phyloP scores from a whole-genome alignment of 2,113 vertebrate genomes.

The Melanocharis versteri region DNA sequence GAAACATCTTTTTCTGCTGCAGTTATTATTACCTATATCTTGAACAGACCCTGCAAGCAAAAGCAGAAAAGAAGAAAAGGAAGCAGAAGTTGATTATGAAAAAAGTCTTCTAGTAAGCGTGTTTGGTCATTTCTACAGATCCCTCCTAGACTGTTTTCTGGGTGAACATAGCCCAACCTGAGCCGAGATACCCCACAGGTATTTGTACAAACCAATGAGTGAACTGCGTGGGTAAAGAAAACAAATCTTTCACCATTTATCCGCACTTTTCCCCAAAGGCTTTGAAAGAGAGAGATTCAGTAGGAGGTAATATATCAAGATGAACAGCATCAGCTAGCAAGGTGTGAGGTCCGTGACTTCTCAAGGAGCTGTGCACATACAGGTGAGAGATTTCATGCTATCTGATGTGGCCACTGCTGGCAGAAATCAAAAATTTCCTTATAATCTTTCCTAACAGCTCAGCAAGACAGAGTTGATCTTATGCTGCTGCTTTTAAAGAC shows the following conservation, averaged over 20 bases:
- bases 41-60: background rate
- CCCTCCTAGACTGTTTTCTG: background rate
- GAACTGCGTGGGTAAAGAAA: background rate
- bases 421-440: background rate
- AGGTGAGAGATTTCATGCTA: conserved; percentile 11
- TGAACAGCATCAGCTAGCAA: background rate
- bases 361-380: background rate
- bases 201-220: background rate
- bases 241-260: background rate
- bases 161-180: background rate
- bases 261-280: background rate
- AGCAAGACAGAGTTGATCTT: background rate
- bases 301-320: conserved; percentile 19
- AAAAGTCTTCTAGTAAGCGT: background rate
- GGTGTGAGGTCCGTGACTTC: background rate
- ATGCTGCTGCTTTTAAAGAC: background rate
- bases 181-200: background rate
- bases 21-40: background rate
- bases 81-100: background rate
- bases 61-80: too few relatives aligned
- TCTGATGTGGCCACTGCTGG: background rate
- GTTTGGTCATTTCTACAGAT: background rate
- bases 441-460: background rate
- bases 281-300: background rate
- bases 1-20: background rate